Evolutionary conservation across 2,888 invertebrate species (phyloP), one percentile per base, ranked within the genome.

Genomic region (Hirtodrosophila alboralis): DNA sequence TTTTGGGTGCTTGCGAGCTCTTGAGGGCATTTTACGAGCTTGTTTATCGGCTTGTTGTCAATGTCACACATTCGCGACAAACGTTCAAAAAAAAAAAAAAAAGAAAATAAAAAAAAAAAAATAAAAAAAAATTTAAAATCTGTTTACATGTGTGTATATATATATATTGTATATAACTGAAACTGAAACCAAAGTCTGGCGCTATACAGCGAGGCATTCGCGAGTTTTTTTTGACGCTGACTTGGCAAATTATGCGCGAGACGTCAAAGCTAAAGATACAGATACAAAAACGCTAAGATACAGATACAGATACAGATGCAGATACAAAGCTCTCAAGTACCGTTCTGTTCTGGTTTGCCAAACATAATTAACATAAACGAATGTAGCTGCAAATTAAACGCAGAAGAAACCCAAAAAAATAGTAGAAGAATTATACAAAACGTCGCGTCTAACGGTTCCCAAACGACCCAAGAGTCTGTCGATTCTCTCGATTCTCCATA

Each of bases 291-390:
- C 14, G 34, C 18, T 45, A 40, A 31, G 53, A 14, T 12, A 14
- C 18, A 21, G n/a, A 8, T 34, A 1, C 1, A 34, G 7, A 10
- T 18, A 1, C 10, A 37, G 10, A 37, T 34, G 9, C 12, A 10
- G 16, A 10, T 12, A 3, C 23, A n/a, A 23, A 31, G 26, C n/a
- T n/a, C n/a, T n/a, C n/a, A 49, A 38, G 23, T 61, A 61, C 62
- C 52, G 44, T 56, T 54, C 45, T 37, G 68, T 67, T 69, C 62
- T 73, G 61, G 61, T 56, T 73, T 73, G 74, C 28, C 83, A 59
- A 54, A 57, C 48, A 68, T 57, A 80, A 77, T 76, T 76, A 84
- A 68, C 84, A 76, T 84, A 84, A 76, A 48, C 59, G 60, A 48
- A 67, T 75, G 57, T n/a, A 48, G 23, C n/a, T 13, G 69, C 56